Conservation (phyloP, 2,113 vertebrate genomes). For the Monopterus albus region DNA sequence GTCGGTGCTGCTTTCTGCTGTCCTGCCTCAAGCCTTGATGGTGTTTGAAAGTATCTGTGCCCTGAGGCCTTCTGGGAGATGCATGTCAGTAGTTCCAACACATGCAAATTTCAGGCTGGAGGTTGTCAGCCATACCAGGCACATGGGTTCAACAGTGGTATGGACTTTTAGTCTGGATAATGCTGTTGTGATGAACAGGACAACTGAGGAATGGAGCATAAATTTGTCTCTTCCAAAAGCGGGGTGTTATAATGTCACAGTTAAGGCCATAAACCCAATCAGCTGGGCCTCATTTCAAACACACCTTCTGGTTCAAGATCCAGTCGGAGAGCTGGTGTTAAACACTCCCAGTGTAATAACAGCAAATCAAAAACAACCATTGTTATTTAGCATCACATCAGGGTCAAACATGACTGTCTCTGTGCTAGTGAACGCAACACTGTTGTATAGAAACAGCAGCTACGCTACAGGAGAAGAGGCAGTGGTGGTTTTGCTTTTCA, state of each 20-base stretch:
- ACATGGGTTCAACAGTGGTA: neutral
- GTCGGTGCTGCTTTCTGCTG: neutral
- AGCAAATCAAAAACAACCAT: neutral
- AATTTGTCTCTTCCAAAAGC: constrained; percentile 12
- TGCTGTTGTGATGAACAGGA: constrained; percentile 18
- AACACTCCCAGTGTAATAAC: neutral
- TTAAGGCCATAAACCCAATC: constrained; percentile 26
- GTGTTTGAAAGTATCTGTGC: neutral
- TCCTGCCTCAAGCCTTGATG: neutral
- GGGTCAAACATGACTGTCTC: constrained; percentile 31
- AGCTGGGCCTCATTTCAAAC: constrained; percentile 23
- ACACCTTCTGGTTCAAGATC: constrained; percentile 26
- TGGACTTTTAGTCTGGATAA: constrained; percentile 20
- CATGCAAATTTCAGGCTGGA: constrained; percentile 8
- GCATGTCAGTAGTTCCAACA: constrained; percentile 4
- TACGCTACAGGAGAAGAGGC: constrained; percentile 12
- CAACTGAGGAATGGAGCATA: constrained; percentile 8
- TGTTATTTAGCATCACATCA: neutral
- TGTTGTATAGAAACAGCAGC: constrained; percentile 38
- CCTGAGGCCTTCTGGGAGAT: constrained; percentile 19
- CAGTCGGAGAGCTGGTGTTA: constrained; percentile 20
- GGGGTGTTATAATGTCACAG: constrained; percentile 9
- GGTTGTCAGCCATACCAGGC: neutral
- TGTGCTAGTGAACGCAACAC: constrained; percentile 25
- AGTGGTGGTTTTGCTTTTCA: constrained; percentile 30